Evolutionary conservation across 2,113 vertebrate genomes (phyloP).

Genomic region (Crotalus helleri): DNA sequence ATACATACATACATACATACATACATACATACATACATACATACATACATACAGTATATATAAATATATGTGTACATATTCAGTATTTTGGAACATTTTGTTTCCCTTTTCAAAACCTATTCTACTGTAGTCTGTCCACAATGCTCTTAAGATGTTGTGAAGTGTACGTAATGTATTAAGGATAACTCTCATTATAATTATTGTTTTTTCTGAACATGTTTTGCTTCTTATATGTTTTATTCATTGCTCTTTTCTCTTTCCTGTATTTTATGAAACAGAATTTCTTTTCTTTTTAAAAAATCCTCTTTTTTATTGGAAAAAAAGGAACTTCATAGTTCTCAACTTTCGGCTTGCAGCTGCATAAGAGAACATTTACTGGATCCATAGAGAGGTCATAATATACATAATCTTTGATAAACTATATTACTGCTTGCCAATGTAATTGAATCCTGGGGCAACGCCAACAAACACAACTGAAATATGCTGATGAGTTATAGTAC

Average conservation of each 20-base stretch:
- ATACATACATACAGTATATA: too few relatives aligned
- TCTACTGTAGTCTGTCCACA: background rate
- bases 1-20: too few relatives aligned
- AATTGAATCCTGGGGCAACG: background rate
- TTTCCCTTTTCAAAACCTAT: background rate
- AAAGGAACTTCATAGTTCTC: background rate
- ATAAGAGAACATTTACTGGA: background rate
- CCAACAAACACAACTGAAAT: conserved; percentile 5
- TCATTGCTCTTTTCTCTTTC: background rate
- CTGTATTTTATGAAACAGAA: background rate
- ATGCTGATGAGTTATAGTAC: conserved; percentile 1
- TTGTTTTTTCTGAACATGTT: background rate
- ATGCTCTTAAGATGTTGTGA: background rate
- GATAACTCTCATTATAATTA: background rate
- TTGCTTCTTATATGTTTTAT: background rate
- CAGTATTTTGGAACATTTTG: background rate
- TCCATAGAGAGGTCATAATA: conserved; percentile 1
- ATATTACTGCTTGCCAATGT: background rate
- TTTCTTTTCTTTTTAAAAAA: background rate
- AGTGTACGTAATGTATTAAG: background rate
- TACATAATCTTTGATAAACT: conserved; percentile 2
- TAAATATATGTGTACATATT: background rate
- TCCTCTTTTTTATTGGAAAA: background rate
- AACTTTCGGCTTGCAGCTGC: background rate
- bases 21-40: too few relatives aligned